These are phyloP conservation scores for Gymnothorax javanicus DNA, from an alignment of 2,797 vertebrate species.

Conservation along the genomic window DNA sequence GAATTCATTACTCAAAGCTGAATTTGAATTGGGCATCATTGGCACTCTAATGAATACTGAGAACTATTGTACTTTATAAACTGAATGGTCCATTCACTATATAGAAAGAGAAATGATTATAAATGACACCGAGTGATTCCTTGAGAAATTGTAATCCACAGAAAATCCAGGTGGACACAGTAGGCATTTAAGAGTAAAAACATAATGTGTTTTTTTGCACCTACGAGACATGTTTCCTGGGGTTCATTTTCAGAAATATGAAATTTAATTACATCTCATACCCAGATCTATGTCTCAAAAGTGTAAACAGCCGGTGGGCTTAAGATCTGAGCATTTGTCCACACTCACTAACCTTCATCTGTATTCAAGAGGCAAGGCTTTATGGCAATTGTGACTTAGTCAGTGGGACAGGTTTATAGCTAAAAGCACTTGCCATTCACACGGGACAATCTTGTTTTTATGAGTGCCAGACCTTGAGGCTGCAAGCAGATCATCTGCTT, in stretches of 20 bases:
- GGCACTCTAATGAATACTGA: background rate
- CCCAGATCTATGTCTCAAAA: background rate
- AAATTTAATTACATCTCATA: background rate
- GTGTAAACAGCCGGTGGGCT: background rate
- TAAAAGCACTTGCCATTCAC: background rate
- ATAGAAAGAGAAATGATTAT: background rate
- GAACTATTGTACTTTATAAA: background rate
- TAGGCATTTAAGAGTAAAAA: background rate
- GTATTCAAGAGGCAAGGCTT: background rate
- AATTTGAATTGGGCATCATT: background rate
- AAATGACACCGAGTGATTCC: background rate
- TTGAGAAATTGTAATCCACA: background rate
- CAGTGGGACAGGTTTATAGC: background rate
- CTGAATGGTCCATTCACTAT: background rate
- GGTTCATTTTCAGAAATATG: background rate
- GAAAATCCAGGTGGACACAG: background rate
- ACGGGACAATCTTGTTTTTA: slow-evolving; percentile 18
- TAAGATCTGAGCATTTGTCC: background rate
- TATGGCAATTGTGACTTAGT: background rate
- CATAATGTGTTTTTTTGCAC: background rate
- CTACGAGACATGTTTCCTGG: background rate
- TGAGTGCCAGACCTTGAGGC: background rate
- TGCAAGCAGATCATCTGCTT: background rate
- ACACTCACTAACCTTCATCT: background rate
- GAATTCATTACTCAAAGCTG: slow-evolving; percentile 17